Evolutionary conservation across 1,140 invertebrate genomes (phyloP).

Genomic region (Drosophila pachea): DNA sequence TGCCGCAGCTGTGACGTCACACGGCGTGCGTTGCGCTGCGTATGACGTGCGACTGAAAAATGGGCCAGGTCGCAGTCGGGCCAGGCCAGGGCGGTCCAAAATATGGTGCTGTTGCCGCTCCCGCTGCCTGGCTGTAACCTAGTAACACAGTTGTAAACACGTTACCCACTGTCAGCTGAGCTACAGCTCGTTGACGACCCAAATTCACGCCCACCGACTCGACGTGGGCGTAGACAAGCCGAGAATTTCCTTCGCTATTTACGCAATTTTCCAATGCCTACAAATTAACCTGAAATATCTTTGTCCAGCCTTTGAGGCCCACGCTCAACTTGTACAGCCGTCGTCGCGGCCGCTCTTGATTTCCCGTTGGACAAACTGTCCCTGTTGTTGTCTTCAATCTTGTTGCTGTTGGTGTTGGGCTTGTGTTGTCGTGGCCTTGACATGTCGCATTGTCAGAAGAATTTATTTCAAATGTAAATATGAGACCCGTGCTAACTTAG

Average conservation of each 20-base stretch:
- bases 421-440: conserved; percentile 28
- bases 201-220: conserved; percentile 44
- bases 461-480: conserved; percentile 37
- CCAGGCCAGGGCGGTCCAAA: conserved; percentile 1
- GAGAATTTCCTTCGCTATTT: conserved; percentile 36
- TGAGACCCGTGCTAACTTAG: conserved; percentile 11
- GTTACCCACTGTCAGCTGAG: conserved; percentile 12
- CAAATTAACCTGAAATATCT: conserved; percentile 33
- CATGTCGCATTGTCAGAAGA: conserved; percentile 29
- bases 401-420: conserved; percentile 3
- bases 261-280: conserved; percentile 24
- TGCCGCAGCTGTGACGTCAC: conserved; percentile 56
- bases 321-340: neutral
- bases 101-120: neutral
- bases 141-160: conserved; percentile 44
- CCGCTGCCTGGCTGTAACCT: conserved; percentile 37
- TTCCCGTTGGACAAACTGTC: conserved; percentile 12
- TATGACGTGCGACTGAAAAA: conserved; percentile 54
- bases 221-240: conserved; percentile 21
- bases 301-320: conserved; percentile 9
- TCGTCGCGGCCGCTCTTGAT: conserved; percentile 15
- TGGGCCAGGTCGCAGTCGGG: conserved; percentile 15
- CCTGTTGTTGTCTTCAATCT: conserved; percentile 3
- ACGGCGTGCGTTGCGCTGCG: neutral
- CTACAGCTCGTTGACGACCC: conserved; percentile 48